These are phyloP conservation scores for Acanthochromis polyacanthus DNA, from an alignment of 2,113 vertebrate species.

Conservation along the genomic window DNA sequence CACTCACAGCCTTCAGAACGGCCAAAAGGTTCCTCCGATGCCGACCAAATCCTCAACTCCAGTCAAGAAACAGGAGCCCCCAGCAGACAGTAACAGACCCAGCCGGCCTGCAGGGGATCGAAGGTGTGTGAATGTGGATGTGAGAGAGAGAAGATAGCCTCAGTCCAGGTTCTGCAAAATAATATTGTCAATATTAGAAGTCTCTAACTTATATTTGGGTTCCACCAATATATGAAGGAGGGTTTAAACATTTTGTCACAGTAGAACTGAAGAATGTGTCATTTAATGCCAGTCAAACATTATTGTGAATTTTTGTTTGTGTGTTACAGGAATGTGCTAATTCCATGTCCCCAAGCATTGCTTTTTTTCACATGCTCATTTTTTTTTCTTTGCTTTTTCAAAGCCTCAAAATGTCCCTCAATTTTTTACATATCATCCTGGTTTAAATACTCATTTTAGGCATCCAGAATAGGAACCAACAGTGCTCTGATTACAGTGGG, in stretches of 20 bases:
- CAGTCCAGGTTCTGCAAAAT: neutral
- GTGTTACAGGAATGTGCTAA: no score
- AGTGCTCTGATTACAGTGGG: no score
- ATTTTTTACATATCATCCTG: accelerated
- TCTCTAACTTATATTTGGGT: neutral
- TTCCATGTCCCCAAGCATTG: no score
- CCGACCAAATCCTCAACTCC: conserved; percentile 47
- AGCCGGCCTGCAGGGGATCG: conserved; percentile 83
- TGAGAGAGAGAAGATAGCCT: neutral
- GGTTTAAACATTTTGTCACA: no score
- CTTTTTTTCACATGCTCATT: no score
- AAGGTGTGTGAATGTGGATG: conserved; percentile 81
- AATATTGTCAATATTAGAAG: neutral
- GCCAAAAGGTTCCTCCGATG: conserved; percentile 54
- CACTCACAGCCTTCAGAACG: conserved; percentile 67
- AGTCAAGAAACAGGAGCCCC: conserved; percentile 36
- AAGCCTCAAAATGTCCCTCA: no score
- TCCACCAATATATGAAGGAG: no score
- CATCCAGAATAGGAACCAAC: neutral
- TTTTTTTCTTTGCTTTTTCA: no score
- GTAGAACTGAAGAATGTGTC: no score
- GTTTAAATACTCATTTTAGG: neutral
- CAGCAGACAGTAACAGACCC: conserved; percentile 75
- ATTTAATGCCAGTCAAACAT: neutral
- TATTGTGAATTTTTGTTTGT: no score